Evolutionary conservation across 2,888 invertebrate species (phyloP).

Genomic region (Orthosia gracilis): DNA sequence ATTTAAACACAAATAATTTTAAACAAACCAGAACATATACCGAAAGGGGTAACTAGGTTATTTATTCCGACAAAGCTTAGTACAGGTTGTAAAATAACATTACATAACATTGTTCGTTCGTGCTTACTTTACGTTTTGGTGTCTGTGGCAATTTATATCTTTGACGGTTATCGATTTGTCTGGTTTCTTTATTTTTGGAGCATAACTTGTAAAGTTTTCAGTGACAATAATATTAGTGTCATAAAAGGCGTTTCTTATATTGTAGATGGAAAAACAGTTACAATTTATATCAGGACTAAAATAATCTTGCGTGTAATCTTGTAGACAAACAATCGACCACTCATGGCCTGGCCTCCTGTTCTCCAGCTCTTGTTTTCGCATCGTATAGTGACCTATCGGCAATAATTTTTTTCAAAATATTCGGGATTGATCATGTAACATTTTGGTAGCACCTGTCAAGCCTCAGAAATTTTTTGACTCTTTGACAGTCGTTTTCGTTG

Average conservation of each 20-base stretch:
- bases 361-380: too few relatives aligned
- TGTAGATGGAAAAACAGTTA: neutral
- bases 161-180: conserved; percentile 58
- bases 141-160: conserved; percentile 51
- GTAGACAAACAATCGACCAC: too few relatives aligned
- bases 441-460: too few relatives aligned
- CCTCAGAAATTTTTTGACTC: too few relatives aligned
- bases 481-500: too few relatives aligned
- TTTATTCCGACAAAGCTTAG: conserved; percentile 37
- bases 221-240: conserved; percentile 7
- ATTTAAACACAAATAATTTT: conserved; percentile 19
- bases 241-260: conserved; percentile 6
- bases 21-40: conserved; percentile 8
- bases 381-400: too few relatives aligned
- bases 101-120: conserved; percentile 54
- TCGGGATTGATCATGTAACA: too few relatives aligned
- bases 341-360: too few relatives aligned
- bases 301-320: too few relatives aligned
- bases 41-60: conserved; percentile 32
- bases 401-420: too few relatives aligned
- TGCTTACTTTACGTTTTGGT: conserved; percentile 48
- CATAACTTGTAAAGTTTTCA: conserved; percentile 23
- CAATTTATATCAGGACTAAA: neutral
- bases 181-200: conserved; percentile 18
- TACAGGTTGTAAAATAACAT: conserved; percentile 46